Evolutionary conservation across 2,113 vertebrate genomes (phyloP).

Genomic region (Heliornis fulica): DNA sequence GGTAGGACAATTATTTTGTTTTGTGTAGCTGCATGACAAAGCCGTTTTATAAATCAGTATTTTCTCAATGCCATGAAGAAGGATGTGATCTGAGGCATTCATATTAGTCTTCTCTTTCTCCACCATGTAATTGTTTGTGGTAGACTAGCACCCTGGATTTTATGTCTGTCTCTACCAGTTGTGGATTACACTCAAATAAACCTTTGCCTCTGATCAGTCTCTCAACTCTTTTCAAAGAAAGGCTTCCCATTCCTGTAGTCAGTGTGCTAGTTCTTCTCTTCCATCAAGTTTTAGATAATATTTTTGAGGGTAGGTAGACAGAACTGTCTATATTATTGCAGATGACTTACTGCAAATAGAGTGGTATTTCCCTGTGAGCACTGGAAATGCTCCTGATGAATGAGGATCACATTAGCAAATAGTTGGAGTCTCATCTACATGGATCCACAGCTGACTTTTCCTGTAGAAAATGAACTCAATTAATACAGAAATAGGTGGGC

Average conservation of each 20-base stretch:
- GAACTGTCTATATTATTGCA: not conserved
- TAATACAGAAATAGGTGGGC: not conserved
- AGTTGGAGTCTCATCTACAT: not conserved
- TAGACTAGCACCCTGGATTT: not conserved
- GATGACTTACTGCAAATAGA: not conserved
- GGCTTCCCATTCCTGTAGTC: not conserved
- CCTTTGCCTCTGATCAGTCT: not conserved
- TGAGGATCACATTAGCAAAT: not conserved
- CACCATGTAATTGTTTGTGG: not conserved
- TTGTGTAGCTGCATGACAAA: constrained; percentile 32
- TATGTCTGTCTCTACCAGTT: not conserved
- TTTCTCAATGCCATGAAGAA: not conserved
- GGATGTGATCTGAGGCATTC: not conserved
- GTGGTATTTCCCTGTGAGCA: not conserved
- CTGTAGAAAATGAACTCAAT: not conserved
- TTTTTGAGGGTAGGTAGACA: not conserved
- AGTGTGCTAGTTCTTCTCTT: not conserved
- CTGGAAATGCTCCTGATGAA: not conserved
- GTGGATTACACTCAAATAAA: not conserved
- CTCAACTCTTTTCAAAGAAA: not conserved
- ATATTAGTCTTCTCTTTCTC: not conserved
- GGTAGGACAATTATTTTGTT: constrained; percentile 76
- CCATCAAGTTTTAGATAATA: not conserved
- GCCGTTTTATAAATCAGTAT: not conserved
- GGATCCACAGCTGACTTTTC: not conserved